Conservation (phyloP, 1,140 invertebrate species). For the Bombyx mori region DNA sequence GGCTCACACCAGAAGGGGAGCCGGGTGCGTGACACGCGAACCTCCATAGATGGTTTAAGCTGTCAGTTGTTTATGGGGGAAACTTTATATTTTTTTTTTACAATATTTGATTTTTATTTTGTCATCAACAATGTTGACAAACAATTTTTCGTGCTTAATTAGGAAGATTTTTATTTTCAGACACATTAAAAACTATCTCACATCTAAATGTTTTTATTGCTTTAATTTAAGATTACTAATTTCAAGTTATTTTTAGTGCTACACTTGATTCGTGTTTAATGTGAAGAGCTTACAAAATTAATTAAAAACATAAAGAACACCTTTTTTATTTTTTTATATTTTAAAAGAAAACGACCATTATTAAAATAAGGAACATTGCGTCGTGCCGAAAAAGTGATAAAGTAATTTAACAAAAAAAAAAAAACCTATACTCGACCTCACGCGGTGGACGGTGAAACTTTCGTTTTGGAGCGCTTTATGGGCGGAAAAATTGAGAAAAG, state of each 20-base stretch:
- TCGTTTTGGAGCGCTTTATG: slow-evolving; percentile 61
- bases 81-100: neutral
- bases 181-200: no score
- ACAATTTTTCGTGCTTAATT: no score
- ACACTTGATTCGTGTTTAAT: no score
- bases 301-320: no score
- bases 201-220: no score
- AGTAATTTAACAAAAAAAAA: slow-evolving; percentile 67
- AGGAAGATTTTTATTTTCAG: no score
- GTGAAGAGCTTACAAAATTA: no score
- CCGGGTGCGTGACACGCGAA: slow-evolving; percentile 36
- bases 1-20: slow-evolving; percentile 20
- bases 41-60: slow-evolving; percentile 44
- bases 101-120: no score
- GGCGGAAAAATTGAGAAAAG: slow-evolving; percentile 69
- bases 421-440: slow-evolving; percentile 66
- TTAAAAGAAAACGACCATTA: slow-evolving; percentile 25
- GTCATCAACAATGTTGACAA: no score
- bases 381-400: slow-evolving; percentile 32
- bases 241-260: no score
- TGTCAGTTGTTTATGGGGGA: slow-evolving; percentile 20
- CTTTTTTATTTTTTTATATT: no score
- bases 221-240: no score
- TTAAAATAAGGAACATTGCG: slow-evolving; percentile 43
- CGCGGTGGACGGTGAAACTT: slow-evolving; percentile 57